phyloP scores from a whole-genome alignment of 2,888 invertebrate genomes.

The Acanthacorydalis orientalis region DNA sequence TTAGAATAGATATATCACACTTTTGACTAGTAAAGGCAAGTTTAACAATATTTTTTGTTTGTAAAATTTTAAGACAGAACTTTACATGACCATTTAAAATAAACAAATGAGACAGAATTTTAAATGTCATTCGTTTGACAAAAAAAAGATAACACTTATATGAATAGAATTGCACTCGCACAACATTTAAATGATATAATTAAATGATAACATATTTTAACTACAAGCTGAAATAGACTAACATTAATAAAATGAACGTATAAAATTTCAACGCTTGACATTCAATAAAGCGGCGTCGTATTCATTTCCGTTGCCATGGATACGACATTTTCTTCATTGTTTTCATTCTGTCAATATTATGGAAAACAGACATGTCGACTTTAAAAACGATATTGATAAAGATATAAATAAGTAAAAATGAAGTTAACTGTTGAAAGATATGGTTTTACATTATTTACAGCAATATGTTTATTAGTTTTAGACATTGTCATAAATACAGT shows the following conservation, averaged over 20 bases:
- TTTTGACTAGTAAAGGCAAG: too few relatives aligned
- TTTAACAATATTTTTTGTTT: too few relatives aligned
- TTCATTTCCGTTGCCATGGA: not conserved
- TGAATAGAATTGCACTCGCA: too few relatives aligned
- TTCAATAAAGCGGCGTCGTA: not conserved
- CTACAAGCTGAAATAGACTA: too few relatives aligned
- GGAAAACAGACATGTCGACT: not conserved
- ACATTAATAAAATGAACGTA: too few relatives aligned
- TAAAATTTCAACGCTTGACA: too few relatives aligned
- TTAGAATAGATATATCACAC: too few relatives aligned
- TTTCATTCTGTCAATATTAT: not conserved
- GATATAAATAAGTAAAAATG: conserved; percentile 12
- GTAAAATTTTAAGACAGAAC: too few relatives aligned
- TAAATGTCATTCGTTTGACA: not conserved
- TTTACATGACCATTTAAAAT: too few relatives aligned
- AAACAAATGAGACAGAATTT: too few relatives aligned
- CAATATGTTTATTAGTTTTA: conserved; percentile 19
- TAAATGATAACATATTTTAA: too few relatives aligned
- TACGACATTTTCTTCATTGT: not conserved
- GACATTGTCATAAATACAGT: conserved; percentile 24
- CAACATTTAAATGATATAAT: too few relatives aligned
- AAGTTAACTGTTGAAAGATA: conserved; percentile 21
- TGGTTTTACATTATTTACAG: conserved; percentile 18
- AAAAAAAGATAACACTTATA: not conserved
- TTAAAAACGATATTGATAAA: not conserved